Evolutionary conservation across 2,113 vertebrate genomes (phyloP), one percentile per base, ranked within the genome.

Genomic region (Atrichornis clamosus): DNA sequence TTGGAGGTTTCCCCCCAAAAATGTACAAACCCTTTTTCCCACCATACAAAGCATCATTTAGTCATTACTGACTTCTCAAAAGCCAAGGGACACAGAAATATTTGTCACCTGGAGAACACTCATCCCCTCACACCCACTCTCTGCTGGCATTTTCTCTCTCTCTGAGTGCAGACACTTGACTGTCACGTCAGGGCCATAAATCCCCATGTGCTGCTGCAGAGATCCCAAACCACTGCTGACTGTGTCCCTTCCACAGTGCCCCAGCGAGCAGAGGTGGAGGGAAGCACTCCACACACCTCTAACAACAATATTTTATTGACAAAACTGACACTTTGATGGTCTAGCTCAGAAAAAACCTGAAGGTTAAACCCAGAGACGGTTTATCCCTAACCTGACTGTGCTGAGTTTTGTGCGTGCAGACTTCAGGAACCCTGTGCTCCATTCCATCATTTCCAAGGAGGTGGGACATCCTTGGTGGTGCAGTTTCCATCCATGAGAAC

Each of bases 241-340:
- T 2, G 0, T 1, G 23, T 10, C 30, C 75, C 58, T 58, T 33
- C 41, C 44, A 15, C 11, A 7, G 52, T 1, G 6, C 10, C 41
- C 78, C 46, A 8, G 50, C 5, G 49, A 62, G 53, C 39, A 47
- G 62, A 49, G 59, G 0, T 7, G 49, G 21, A 83, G n/a, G 32
- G 64, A n/a, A 83, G 20, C 15, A 23, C 52, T 35, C 65, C 6
- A 12, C 62, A 52, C 22, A n/a, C n/a, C 70, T 47, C 73, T 5
- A n/a, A n/a, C 28, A 73, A 26, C n/a, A 49, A 50, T 4, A 33
- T 12, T 68, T 37, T 9, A 33, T 60, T 60, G 15, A 72, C 52
- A 59, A 62, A 85, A 13, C 5, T 1, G 3, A 50, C 37, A 9
- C 28, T 67, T 70, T 4, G 28, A 2, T 15, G 8, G 23, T 19